phyloP scores from a whole-genome alignment of 2,113 vertebrate genomes.

The Aegithalos caudatus region DNA sequence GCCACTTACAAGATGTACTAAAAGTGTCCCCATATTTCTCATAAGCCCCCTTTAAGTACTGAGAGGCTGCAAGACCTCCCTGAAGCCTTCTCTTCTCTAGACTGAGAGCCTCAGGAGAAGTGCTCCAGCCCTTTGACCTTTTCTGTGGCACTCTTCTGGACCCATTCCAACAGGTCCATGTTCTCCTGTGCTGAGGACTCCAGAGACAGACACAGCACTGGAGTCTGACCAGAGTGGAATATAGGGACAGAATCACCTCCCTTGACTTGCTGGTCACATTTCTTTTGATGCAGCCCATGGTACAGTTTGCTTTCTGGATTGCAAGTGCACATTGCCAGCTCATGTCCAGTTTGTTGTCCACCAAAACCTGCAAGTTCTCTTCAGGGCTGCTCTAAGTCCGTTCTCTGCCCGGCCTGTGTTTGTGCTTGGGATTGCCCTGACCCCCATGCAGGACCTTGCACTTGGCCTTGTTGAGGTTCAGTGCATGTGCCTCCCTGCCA shows the following conservation, averaged over 20 bases:
- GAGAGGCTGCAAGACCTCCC: neutral
- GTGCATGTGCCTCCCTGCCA: accelerated
- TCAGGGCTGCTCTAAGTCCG: neutral
- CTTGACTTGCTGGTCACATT: neutral
- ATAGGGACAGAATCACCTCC: neutral
- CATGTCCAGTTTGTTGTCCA: neutral
- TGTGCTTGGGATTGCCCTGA: neutral
- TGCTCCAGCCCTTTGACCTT: neutral
- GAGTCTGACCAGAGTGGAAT: neutral
- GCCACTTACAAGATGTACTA: neutral
- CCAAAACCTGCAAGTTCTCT: neutral
- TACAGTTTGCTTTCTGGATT: neutral
- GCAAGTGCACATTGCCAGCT: accelerated
- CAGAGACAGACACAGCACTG: neutral
- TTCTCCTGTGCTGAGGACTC: neutral
- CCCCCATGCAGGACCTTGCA: neutral
- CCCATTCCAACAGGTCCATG: neutral
- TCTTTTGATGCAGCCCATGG: neutral
- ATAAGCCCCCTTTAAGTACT: neutral
- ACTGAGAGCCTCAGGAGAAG: neutral
- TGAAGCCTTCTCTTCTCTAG: neutral
- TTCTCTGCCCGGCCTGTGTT: neutral
- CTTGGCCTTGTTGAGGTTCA: neutral
- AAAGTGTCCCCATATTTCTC: neutral
- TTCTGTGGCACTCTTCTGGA: neutral